Evolutionary conservation across 2,888 invertebrate genomes (phyloP).

Genomic region (Drosophila incognita): DNA sequence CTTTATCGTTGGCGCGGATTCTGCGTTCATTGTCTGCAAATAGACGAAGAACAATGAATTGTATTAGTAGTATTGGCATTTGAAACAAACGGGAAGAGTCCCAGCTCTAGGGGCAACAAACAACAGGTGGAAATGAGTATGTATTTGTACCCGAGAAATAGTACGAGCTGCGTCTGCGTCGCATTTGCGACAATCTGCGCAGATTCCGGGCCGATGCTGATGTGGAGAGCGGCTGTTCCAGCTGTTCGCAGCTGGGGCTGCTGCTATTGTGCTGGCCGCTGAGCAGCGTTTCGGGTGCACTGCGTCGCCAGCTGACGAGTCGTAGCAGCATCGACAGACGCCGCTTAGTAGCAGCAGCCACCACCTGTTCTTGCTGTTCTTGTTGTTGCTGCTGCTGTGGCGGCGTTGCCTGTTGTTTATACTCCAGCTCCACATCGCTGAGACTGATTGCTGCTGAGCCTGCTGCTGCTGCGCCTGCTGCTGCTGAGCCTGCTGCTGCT

Average conservation of each 20-base stretch:
- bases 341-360: slow-evolving; percentile 14
- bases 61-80: background rate
- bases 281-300: slow-evolving; percentile 46
- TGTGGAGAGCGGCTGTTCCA: slow-evolving; percentile 46
- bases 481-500: background rate
- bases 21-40: slow-evolving; percentile 96
- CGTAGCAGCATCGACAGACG: slow-evolving; percentile 48
- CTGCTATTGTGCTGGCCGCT: slow-evolving; percentile 44
- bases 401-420: slow-evolving; percentile 58
- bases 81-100: too few species aligned
- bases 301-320: slow-evolving; percentile 55
- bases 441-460: background rate
- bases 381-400: slow-evolving; percentile 13
- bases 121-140: background rate
- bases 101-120: slow-evolving; percentile 1
- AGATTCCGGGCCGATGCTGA: slow-evolving; percentile 59
- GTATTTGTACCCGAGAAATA: slow-evolving; percentile 83
- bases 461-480: slow-evolving; percentile 6
- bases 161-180: slow-evolving; percentile 84
- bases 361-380: background rate
- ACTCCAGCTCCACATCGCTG: slow-evolving; percentile 46
- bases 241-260: slow-evolving; percentile 35
- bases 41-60: slow-evolving; percentile 25
- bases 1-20: slow-evolving; percentile 98
- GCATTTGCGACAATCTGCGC: slow-evolving; percentile 82